These are phyloP conservation scores for Ladona fulva DNA, from an alignment of 1,140 invertebrate genomes.

Conservation along the genomic window DNA sequence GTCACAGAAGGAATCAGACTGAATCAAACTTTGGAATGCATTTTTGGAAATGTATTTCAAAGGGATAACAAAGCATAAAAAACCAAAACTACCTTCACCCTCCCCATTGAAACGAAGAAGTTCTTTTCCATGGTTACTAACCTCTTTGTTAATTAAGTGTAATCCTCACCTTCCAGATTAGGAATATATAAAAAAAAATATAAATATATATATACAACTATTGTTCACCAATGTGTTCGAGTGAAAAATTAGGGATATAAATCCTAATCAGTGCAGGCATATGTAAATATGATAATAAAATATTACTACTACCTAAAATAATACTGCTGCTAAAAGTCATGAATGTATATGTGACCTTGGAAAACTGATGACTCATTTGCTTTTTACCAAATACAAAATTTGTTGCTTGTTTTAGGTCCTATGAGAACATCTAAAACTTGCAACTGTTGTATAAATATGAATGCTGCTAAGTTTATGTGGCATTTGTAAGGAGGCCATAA, in stretches of 20 bases:
- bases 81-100: not conserved
- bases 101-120: not conserved
- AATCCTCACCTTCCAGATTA: conserved; percentile 2
- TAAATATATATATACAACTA: not conserved
- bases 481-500: not conserved
- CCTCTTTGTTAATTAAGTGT: conserved; percentile 6
- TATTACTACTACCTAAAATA: conserved; percentile 11
- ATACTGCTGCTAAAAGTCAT: conserved; percentile 1
- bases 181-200: not conserved
- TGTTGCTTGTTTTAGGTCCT: not conserved
- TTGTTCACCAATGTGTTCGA: conserved; percentile 9
- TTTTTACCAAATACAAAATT: conserved; percentile 1
- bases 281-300: not conserved
- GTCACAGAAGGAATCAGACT: not conserved
- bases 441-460: not conserved
- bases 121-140: conserved; percentile 3
- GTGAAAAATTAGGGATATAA: not conserved
- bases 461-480: not conserved
- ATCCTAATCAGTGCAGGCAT: not conserved
- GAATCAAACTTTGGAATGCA: not conserved
- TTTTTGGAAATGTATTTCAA: not conserved
- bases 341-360: not conserved
- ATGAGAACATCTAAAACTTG: not conserved
- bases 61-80: conserved; percentile 4
- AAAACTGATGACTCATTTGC: not conserved